phyloP scores from a whole-genome alignment of 2,113 vertebrate genomes.

The Pristiophorus japonicus region DNA sequence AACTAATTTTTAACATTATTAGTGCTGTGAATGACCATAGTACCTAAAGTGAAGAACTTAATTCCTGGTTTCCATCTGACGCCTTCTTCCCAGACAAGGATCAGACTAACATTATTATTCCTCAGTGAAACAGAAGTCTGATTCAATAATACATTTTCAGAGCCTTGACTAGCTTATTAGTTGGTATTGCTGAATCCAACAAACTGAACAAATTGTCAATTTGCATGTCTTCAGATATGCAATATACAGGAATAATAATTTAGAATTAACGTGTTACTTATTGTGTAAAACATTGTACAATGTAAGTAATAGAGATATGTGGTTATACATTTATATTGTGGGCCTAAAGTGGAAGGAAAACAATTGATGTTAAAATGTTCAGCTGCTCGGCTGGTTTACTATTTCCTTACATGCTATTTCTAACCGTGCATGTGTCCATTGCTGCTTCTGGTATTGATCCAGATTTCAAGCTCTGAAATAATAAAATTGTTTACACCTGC shows the following conservation, averaged over 20 bases:
- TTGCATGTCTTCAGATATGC: neutral
- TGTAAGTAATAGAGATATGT: neutral
- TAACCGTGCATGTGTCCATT: conserved; percentile 8
- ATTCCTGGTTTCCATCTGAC: neutral
- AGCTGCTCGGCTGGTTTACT: neutral
- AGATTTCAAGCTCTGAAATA: conserved; percentile 25
- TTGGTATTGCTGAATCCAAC: neutral
- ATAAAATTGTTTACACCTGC: conserved; percentile 31
- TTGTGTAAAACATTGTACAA: neutral
- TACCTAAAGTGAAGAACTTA: neutral
- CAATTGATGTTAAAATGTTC: neutral
- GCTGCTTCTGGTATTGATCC: conserved; percentile 33
- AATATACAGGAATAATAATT: neutral
- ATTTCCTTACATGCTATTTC: neutral
- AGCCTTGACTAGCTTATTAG: neutral
- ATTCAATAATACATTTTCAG: neutral
- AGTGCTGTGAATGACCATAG: neutral
- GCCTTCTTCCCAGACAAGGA: neutral
- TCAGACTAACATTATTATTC: neutral
- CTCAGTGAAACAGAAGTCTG: neutral
- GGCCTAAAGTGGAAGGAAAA: neutral
- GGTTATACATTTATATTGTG: neutral
- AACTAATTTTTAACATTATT: neutral
- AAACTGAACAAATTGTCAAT: neutral
- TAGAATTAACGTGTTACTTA: too few species aligned